Base-by-base conservation (phyloP, 2,888 invertebrate genomes). In the Glaucopsyche alexis region DNA sequence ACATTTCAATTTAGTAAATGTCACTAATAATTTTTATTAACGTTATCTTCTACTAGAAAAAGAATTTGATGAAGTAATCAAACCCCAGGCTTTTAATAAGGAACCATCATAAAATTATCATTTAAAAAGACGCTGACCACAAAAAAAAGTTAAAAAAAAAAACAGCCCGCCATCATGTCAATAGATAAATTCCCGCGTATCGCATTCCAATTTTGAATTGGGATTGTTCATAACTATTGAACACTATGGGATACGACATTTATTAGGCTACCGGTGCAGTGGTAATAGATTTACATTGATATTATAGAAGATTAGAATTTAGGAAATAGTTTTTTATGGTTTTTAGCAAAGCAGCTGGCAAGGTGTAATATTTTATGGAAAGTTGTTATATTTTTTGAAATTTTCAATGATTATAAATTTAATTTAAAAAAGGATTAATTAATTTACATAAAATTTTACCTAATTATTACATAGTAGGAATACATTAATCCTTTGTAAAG, bases 201-300 rank as follows among this genome's bases (percentile, higher is more conserved):
- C 69, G 19, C 69, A 69, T 69, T 69, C 49, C 69, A 69, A 49
- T 69, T 69, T 69, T 29, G 49, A 67, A 45, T 45, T 45, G n/a
- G 45, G 45, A 67, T 67, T 66, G 47, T 67, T 69, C 49, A 49
- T 49, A 69, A 49, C 69, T 14, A 69, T 69, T 19, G 29, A 16
- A 47, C 69, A 13, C 69, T 29, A 45, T 29, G 47, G 69, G 69
- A 45, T 13, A 29, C 45, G 69, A 69, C 49, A 69, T 38, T 69
- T 69, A 69, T 69, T 52, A 40, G 16, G 40, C 71, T 71, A 71
- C 52, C 50, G 50, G 14, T 29, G 29, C 29, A 29, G 29, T 50
- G 38, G 71, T 55, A 13, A 55, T 71, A 40, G 40, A 70, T 47
- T 13, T n/a, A 70, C 47, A 70, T 29, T 38, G n/a, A 50, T n/a